These are phyloP conservation scores for Rhadina sibilatrix DNA, from an alignment of 2,113 vertebrate species.

Conservation along the genomic window DNA sequence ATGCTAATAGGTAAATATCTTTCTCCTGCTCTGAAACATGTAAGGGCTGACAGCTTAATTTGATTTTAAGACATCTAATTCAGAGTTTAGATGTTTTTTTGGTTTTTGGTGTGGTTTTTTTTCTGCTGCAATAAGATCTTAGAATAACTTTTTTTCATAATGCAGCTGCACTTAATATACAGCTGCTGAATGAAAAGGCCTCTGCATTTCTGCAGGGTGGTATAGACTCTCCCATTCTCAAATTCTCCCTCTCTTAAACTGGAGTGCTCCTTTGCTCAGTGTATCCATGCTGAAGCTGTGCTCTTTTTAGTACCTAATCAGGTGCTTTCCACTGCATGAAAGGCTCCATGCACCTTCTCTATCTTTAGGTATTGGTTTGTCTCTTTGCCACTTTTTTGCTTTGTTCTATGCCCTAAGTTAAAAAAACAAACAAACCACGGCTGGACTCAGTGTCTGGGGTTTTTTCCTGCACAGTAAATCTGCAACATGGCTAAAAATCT, in stretches of 20 bases:
- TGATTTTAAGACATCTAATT: background rate
- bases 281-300: background rate
- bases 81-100: background rate
- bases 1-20: background rate
- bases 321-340: background rate
- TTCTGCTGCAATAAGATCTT: background rate
- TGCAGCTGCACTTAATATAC: background rate
- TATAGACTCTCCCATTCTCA: background rate
- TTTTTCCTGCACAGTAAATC: background rate
- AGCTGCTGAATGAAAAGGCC: background rate
- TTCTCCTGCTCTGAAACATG: background rate
- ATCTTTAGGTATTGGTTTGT: background rate
- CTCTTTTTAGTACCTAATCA: background rate
- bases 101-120: background rate
- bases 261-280: background rate
- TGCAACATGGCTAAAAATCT: background rate
- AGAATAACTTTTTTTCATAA: background rate
- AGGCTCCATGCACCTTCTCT: background rate
- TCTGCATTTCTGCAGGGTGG: background rate
- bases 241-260: background rate
- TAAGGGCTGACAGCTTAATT: background rate
- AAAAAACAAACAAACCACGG: background rate
- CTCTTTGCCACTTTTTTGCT: background rate
- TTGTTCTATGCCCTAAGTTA: background rate
- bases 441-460: background rate